Percentiles rank a stretch among this genome's conserved stretches.
phyloP scores from a whole-genome alignment of 1,140 invertebrate genomes.

The Drosophila repleta region DNA sequence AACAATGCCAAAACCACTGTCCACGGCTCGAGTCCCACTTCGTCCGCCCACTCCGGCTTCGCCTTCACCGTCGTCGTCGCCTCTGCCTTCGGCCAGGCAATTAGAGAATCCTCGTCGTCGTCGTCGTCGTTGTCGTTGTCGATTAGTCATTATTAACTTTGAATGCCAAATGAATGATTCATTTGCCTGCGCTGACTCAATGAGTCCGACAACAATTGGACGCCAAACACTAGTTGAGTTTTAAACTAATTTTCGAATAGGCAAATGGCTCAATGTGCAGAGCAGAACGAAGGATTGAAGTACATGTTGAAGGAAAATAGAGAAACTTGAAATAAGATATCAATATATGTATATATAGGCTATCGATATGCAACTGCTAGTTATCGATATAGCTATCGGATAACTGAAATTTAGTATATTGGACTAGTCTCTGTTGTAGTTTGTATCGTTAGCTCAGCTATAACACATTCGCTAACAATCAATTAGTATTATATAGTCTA shows the following conservation, averaged over 20 bases:
- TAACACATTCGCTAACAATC: too few species aligned
- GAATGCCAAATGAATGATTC: constrained; percentile 45
- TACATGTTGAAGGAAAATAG: too few species aligned
- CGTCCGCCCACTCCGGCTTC: not conserved
- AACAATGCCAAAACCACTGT: not conserved
- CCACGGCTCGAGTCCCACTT: not conserved
- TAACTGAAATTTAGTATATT: too few species aligned
- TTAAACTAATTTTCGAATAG: constrained; percentile 18
- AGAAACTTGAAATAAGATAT: too few species aligned
- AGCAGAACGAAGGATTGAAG: too few species aligned
- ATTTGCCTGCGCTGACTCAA: constrained; percentile 21
- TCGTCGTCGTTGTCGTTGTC: constrained; percentile 20
- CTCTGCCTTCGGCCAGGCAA: constrained; percentile 11
- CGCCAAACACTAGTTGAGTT: not conserved
- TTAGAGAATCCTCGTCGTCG: constrained; percentile 12
- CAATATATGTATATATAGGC: not conserved
- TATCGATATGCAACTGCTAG: not conserved
- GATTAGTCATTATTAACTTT: constrained; percentile 47
- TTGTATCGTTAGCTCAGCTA: too few species aligned
- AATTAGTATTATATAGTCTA: too few species aligned
- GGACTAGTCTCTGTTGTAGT: too few species aligned
- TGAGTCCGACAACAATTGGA: constrained; percentile 8
- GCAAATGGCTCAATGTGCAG: not conserved
- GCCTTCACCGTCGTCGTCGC: not conserved
- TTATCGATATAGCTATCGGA: too few species aligned